Conservation (phyloP, 2,113 vertebrate genomes). For the Cottus gobio region DNA sequence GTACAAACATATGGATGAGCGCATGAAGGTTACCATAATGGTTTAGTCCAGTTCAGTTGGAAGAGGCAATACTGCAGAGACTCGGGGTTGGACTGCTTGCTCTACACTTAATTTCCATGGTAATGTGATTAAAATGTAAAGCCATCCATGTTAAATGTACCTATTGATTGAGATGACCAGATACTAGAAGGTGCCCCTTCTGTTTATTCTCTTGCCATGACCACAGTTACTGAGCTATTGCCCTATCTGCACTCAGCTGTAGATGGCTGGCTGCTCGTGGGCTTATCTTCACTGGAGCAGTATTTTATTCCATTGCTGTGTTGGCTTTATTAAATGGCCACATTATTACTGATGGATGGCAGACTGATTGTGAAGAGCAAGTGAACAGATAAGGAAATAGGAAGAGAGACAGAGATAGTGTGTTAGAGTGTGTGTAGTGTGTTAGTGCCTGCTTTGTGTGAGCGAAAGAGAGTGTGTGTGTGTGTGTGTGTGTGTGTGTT, state of each 20-base stretch:
- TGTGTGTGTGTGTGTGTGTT: slow-evolving; percentile 45
- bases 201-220: slow-evolving; percentile 35
- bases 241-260: slow-evolving; percentile 48
- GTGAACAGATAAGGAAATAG: slow-evolving; percentile 65
- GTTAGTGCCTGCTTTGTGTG: slow-evolving; percentile 1
- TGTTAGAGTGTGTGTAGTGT: slow-evolving; percentile 5
- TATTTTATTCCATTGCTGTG: slow-evolving; percentile 62
- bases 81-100: background rate
- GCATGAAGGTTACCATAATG: background rate
- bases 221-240: slow-evolving; percentile 35
- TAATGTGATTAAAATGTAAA: slow-evolving; percentile 41
- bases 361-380: slow-evolving; percentile 62
- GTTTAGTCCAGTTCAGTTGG: background rate
- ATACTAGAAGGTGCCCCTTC: slow-evolving; percentile 25
- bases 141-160: slow-evolving; percentile 29
- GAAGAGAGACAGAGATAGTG: slow-evolving; percentile 16
- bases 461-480: background rate
- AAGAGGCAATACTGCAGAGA: background rate
- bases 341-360: slow-evolving; percentile 70
- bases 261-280: slow-evolving; percentile 40
- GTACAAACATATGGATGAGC: background rate
- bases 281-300: slow-evolving; percentile 67
- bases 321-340: slow-evolving; percentile 76
- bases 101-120: slow-evolving; percentile 15
- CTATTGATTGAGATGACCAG: slow-evolving; percentile 22